Percentiles rank a stretch among this genome's conserved stretches.
phyloP scores from a whole-genome alignment of 2,113 vertebrate species.

The Ivindomyrus marchei region DNA sequence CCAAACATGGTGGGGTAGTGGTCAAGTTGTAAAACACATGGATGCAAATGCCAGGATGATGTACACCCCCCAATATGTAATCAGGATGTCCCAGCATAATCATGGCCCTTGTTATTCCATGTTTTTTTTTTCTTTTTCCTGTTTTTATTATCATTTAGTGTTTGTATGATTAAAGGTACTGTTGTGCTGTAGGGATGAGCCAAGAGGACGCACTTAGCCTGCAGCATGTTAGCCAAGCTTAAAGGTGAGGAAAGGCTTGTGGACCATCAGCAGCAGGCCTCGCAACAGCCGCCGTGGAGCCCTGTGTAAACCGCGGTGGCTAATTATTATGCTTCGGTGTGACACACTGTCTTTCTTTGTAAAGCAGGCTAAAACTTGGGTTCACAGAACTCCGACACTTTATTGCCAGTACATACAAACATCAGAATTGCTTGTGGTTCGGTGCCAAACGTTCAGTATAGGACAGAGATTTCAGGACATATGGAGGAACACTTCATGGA shows the following conservation, averaged over 20 bases:
- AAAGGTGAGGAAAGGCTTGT: background rate
- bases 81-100: background rate
- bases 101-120: background rate
- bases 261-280: background rate
- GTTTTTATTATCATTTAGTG: background rate
- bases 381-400: background rate
- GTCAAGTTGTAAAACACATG: background rate
- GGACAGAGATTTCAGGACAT: background rate
- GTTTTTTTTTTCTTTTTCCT: background rate
- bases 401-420: background rate
- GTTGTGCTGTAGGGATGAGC: background rate
- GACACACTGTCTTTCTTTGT: background rate
- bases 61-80: background rate
- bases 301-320: background rate
- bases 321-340: background rate
- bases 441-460: background rate
- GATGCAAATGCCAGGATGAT: background rate
- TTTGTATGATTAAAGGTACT: background rate
- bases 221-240: background rate
- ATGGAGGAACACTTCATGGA: background rate
- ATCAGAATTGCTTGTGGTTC: background rate
- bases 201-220: background rate
- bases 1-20: background rate
- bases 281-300: background rate
- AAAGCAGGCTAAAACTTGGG: background rate